Evolutionary conservation across 2,113 vertebrate species (phyloP).

Genomic region (Phyllopteryx taeniolatus): DNA sequence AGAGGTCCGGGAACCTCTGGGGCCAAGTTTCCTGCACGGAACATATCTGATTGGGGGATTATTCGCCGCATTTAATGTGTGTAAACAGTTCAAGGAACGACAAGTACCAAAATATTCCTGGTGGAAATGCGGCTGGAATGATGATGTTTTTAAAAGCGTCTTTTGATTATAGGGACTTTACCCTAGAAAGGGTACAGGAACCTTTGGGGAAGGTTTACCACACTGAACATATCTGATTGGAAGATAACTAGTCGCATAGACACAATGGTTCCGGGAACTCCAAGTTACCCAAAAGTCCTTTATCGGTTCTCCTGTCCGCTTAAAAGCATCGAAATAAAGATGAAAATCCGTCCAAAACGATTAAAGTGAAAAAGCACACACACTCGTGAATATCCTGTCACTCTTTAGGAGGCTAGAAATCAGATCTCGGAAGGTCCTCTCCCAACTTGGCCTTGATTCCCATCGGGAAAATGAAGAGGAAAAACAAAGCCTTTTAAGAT

Average conservation of each 20-base stretch:
- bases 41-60: not conserved
- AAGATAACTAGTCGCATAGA: no score
- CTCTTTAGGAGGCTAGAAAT: constrained; percentile 20
- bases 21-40: not conserved
- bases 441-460: constrained; percentile 38
- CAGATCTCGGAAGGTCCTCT: constrained; percentile 19
- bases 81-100: not conserved
- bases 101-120: not conserved
- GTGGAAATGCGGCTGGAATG: no score
- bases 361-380: constrained; percentile 15
- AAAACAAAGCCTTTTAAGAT: constrained; percentile 52
- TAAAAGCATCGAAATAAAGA: constrained; percentile 4
- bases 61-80: not conserved
- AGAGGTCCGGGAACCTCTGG: not conserved
- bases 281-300: not conserved
- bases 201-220: no score
- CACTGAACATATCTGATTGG: no score
- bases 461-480: constrained; percentile 31
- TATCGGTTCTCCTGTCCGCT: constrained; percentile 1
- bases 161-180: no score
- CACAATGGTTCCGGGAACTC: no score
- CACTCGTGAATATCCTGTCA: constrained; percentile 3
- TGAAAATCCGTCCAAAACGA: constrained; percentile 21
- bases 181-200: no score
- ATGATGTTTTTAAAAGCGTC: no score